Evolutionary conservation across 2,888 invertebrate species (phyloP).

Genomic region (Dinocampus coccinellae): DNA sequence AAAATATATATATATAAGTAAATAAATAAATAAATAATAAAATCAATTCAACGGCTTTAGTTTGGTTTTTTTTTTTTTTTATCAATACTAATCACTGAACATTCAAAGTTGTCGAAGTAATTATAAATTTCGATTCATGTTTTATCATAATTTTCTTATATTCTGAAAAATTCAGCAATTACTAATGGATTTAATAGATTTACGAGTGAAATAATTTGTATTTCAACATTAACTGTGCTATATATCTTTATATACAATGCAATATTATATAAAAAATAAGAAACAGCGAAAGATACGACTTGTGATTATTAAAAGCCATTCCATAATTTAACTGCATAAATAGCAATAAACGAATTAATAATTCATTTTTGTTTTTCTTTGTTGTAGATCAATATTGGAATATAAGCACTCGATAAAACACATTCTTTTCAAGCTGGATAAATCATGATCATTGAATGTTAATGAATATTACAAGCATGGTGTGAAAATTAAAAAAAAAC

Average conservation of each 20-base stretch:
- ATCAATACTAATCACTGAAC: background rate
- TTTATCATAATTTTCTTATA: background rate
- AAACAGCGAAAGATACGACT: background rate
- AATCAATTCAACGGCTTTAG: background rate
- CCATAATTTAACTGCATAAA: background rate
- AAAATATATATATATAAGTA: background rate
- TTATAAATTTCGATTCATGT: background rate
- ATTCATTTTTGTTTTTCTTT: background rate
- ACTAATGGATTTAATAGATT: conserved; percentile 38
- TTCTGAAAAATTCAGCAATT: conserved; percentile 31
- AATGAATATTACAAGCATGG: background rate
- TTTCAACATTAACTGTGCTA: conserved; percentile 31
- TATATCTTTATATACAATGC: conserved; percentile 38
- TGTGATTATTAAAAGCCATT: background rate
- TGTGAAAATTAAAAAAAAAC: conserved; percentile 1
- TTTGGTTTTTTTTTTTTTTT: background rate
- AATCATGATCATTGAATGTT: background rate
- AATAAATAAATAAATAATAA: background rate
- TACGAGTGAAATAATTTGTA: conserved; percentile 44
- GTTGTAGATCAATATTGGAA: background rate
- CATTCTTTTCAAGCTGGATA: background rate
- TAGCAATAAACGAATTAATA: background rate
- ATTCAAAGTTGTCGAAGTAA: background rate
- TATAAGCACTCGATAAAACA: background rate
- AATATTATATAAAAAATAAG: conserved; percentile 32